Evolutionary conservation across 2,888 invertebrate genomes (phyloP).

Genomic region (Hyposoter didymator): DNA sequence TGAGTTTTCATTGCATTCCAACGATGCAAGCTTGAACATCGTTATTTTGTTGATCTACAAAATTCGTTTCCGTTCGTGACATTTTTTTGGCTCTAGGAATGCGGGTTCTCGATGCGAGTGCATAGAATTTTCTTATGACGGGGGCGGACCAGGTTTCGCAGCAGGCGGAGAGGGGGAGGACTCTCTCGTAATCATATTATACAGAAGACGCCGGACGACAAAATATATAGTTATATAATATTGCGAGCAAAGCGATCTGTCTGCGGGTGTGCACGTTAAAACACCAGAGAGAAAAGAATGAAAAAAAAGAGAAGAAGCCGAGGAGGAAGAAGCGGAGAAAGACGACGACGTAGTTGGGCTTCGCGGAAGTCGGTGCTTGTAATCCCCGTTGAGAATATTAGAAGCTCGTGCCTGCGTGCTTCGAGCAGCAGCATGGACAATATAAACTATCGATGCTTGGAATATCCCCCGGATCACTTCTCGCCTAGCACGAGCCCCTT

Average conservation of each 20-base stretch:
- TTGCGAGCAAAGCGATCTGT: constrained; percentile 24
- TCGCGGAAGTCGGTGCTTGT: constrained; percentile 58
- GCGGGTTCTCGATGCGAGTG: background rate
- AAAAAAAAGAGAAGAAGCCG: constrained; percentile 34
- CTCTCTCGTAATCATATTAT: constrained; percentile 48
- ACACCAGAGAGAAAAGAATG: constrained; percentile 14
- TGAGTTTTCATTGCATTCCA: too few species aligned
- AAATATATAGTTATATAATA: constrained; percentile 33
- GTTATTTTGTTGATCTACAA: too few species aligned
- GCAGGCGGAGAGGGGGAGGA: background rate
- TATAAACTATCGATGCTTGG: constrained; percentile 38
- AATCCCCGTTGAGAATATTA: constrained; percentile 45
- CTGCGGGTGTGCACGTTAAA: constrained; percentile 44
- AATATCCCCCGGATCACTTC: constrained; percentile 30
- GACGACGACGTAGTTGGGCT: constrained; percentile 57
- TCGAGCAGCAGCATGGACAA: constrained; percentile 7
- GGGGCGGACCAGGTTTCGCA: background rate
- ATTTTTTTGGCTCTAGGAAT: too few species aligned
- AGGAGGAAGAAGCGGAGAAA: constrained; percentile 15
- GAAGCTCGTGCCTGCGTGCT: constrained; percentile 38
- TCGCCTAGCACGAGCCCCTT: constrained; percentile 15
- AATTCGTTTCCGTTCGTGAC: too few species aligned
- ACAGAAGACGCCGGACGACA: constrained; percentile 41
- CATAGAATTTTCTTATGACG: background rate
- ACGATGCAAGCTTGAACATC: too few species aligned